Evolutionary conservation across 2,113 vertebrate genomes (phyloP).

Genomic region (Sapayoa aenigma): DNA sequence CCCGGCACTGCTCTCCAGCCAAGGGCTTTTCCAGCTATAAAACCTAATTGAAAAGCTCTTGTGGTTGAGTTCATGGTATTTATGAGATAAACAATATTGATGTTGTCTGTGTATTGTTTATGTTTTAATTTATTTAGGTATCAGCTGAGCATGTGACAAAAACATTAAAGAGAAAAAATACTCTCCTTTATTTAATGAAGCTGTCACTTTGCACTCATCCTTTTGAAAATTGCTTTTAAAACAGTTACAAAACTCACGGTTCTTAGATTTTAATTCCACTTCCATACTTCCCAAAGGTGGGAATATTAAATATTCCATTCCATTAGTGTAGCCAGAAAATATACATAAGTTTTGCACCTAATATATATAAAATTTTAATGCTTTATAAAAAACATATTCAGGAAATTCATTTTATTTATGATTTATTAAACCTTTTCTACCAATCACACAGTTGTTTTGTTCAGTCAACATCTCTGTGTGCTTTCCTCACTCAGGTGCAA

Average conservation of each 20-base stretch:
- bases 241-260: neutral
- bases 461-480: neutral
- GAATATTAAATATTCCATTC: neutral
- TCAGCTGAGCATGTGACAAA: neutral
- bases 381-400: neutral
- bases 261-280: neutral
- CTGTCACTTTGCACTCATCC: neutral
- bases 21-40: neutral
- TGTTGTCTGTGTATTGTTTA: rapidly evolving
- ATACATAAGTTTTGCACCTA: neutral
- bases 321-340: neutral
- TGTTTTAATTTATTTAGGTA: neutral
- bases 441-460: neutral
- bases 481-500: neutral
- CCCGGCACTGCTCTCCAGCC: neutral
- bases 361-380: neutral
- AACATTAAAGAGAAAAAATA: neutral
- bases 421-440: neutral
- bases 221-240: neutral
- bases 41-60: neutral
- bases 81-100: neutral
- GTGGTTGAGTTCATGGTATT: neutral
- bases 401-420: neutral
- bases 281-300: neutral
- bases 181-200: neutral